Conservation (phyloP, 2,888 invertebrate genomes). For the Hipparchia semele region DNA sequence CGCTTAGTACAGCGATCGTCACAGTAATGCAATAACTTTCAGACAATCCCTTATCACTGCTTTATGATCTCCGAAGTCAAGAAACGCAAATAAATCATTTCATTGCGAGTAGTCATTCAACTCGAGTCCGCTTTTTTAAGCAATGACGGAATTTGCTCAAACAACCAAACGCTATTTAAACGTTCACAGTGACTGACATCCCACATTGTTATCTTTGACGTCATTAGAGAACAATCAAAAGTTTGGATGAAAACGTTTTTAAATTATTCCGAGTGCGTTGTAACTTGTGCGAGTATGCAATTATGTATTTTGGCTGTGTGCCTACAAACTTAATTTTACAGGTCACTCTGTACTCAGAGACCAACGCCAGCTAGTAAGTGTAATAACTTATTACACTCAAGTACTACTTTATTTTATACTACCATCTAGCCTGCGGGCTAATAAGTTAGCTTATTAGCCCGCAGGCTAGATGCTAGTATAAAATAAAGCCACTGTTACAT, state of each 20-base stretch:
- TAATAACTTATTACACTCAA: too few relatives aligned
- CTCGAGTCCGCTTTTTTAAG: constrained; percentile 25
- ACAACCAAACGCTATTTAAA: constrained; percentile 28
- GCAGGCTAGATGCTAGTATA: too few relatives aligned
- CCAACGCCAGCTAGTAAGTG: too few relatives aligned
- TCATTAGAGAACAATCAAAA: constrained; percentile 44
- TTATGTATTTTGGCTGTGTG: constrained; percentile 42
- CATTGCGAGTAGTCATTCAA: constrained; percentile 21
- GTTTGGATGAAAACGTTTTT: constrained; percentile 44
- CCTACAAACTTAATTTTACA: constrained; percentile 39
- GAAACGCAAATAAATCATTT: not conserved
- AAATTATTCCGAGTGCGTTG: constrained; percentile 40
- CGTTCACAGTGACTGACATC: constrained; percentile 28
- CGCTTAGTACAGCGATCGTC: too few relatives aligned
- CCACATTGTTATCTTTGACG: constrained; percentile 42
- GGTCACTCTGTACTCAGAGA: too few relatives aligned
- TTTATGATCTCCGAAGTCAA: not conserved
- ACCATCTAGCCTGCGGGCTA: too few relatives aligned
- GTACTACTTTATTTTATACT: too few relatives aligned
- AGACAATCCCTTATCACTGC: not conserved
- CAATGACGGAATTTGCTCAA: constrained; percentile 28
- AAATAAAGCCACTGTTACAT: too few relatives aligned
- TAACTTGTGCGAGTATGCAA: constrained; percentile 6
- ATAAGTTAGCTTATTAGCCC: too few relatives aligned
- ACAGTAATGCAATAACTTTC: not conserved